Conservation (phyloP, 2,797 vertebrate species). For the Lateolabrax maculatus region DNA sequence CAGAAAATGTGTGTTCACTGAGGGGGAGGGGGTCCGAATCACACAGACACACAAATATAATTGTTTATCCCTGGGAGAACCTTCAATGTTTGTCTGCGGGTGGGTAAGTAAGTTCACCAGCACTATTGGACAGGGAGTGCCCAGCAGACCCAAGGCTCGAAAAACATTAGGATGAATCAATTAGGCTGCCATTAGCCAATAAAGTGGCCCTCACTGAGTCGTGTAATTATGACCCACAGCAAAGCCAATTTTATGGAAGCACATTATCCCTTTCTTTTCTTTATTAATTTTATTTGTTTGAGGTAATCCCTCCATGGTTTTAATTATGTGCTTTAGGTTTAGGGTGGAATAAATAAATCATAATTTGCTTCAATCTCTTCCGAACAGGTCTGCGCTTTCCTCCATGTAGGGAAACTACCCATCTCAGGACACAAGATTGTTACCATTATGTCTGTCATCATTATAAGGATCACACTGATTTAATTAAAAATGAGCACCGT, state of each 20-base stretch:
- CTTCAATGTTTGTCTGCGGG: slow-evolving; percentile 74
- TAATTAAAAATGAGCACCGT: slow-evolving; percentile 54
- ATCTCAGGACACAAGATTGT: not conserved
- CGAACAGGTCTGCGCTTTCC: slow-evolving; percentile 36
- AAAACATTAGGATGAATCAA: slow-evolving; percentile 88
- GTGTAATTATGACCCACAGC: slow-evolving; percentile 88
- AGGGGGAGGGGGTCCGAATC: slow-evolving; percentile 45
- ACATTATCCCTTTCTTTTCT: slow-evolving; percentile 75
- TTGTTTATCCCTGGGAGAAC: slow-evolving; percentile 80
- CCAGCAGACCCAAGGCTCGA: slow-evolving; percentile 76
- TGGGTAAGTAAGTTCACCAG: slow-evolving; percentile 79
- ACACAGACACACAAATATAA: slow-evolving; percentile 62
- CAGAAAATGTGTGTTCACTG: slow-evolving; percentile 60
- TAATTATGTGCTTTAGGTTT: slow-evolving; percentile 84
- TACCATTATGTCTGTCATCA: slow-evolving; percentile 16
- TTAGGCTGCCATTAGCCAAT: slow-evolving; percentile 85
- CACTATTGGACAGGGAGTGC: slow-evolving; percentile 73
- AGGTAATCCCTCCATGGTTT: slow-evolving; percentile 82
- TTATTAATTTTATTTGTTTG: slow-evolving; percentile 85
- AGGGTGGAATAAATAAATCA: slow-evolving; percentile 79
- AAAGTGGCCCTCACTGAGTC: slow-evolving; percentile 84
- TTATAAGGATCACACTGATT: slow-evolving; percentile 34
- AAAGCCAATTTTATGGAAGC: slow-evolving; percentile 79
- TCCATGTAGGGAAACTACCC: not conserved
- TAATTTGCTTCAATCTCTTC: slow-evolving; percentile 63